Conservation (phyloP, 1,140 invertebrate genomes). For the Diorhabda elongata region DNA sequence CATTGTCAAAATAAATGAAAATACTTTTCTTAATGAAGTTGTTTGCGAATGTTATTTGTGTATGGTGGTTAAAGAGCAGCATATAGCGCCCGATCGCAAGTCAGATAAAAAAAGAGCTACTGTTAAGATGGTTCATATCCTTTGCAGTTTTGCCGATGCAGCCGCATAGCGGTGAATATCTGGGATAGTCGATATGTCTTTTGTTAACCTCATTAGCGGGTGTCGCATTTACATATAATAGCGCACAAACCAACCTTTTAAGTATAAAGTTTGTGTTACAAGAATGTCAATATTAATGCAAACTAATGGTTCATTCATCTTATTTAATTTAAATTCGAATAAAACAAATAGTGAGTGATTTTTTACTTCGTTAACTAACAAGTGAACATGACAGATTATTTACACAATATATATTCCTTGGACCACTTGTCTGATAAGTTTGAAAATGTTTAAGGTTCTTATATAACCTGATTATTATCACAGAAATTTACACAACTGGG, state of each 20-base stretch:
- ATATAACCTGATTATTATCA: no score
- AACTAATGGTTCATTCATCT: no score
- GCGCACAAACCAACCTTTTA: constrained; percentile 21
- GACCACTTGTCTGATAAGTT: no score
- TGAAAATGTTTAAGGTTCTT: no score
- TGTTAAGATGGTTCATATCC: constrained; percentile 19
- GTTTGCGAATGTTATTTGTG: constrained; percentile 9
- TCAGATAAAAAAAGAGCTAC: constrained; percentile 15
- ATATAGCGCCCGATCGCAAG: constrained; percentile 8
- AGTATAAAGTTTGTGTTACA: no score
- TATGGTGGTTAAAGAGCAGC: background rate
- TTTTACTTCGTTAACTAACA: no score
- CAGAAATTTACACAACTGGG: no score
- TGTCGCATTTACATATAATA: constrained; percentile 47
- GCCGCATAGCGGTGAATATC: constrained; percentile 19
- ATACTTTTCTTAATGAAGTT: constrained; percentile 18
- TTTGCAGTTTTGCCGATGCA: background rate
- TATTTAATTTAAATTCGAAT: no score
- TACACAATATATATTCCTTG: no score
- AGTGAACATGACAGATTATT: no score
- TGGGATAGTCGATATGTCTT: constrained; percentile 33
- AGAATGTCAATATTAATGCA: no score
- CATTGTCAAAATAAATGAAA: constrained; percentile 13
- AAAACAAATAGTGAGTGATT: no score
- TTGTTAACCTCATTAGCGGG: constrained; percentile 43